Base-by-base conservation (phyloP, 2,113 vertebrate species). In the Camelus bactrianus region DNA sequence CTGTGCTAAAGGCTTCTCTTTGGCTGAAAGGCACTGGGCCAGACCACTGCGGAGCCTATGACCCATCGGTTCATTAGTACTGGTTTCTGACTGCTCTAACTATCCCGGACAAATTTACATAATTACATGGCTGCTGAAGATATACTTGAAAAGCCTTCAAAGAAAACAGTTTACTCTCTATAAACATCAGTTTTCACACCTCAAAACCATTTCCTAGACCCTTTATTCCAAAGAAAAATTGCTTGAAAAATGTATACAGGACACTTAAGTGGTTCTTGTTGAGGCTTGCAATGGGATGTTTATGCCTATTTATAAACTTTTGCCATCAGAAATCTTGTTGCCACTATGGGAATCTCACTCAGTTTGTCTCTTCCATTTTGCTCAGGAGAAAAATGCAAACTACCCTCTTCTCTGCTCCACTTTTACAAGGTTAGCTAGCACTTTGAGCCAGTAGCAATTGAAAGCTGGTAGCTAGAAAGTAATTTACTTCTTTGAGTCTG, bases 121-220 rank as follows among this genome's bases (percentile, higher is more conserved):
- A 95, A 94, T 95, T 64, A 92, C 86, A 93, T 54, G 64, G 67
- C 79, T 93, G 52, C 73, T 46, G 91, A 95, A 95, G 84, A 72
- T 38, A 96, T 65, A 81, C 73, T 96, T 96, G 94, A 96, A 97
- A 97, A 94, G 58, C 72, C 93, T 98, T 97, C 96, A 97, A 96
- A 96, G 93, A 79, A 96, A 97, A 96, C 77, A 93, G 94, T 96
- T 97, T 92, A 84, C 76, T 94, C 48, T 96, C 85, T 92, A 87
- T 97, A 97, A 98, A 98, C 93, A 98, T 92, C 69, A 80, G 93
- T 96, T 97, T 96, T 97, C 95, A 97, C 75, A 95, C 79, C 86
- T 94, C 89, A 79, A 94, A 96, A 93, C 93, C 75, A 94, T 97
- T 96, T 98, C 94, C 93, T 87, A 97, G 72, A 95, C 73, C 86